Percentiles rank a stretch among this genome's conserved stretches.
These are phyloP conservation scores for Taxidea taxus DNA, from an alignment of 2,113 vertebrate genomes.

Conservation along the genomic window DNA sequence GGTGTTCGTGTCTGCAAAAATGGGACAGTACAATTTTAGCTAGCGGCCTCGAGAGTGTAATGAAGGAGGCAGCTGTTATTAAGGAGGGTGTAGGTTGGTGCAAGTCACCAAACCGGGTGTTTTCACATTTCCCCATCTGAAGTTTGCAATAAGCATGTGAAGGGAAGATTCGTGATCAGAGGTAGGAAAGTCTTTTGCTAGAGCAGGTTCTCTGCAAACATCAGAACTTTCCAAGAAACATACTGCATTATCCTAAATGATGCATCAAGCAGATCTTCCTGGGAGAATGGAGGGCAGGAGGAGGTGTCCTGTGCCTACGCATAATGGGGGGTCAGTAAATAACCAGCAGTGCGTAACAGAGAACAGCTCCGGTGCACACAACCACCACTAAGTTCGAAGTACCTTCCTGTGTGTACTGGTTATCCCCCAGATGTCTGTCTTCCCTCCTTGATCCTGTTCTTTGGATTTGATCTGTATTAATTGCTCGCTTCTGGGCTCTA, in stretches of 20 bases:
- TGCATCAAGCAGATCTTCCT: neutral
- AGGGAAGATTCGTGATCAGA: neutral
- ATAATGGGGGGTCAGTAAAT: neutral
- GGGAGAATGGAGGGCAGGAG: neutral
- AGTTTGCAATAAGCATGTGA: neutral
- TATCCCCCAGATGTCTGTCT: neutral
- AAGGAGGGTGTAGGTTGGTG: fast-evolving
- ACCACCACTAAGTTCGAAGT: neutral
- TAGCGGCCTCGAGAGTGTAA: neutral
- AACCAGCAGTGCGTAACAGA: neutral
- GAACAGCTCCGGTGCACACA: neutral
- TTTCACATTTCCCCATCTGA: neutral
- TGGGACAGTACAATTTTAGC: neutral
- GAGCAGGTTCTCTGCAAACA: neutral
- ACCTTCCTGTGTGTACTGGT: fast-evolving
- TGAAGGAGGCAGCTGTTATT: no score
- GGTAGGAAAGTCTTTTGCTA: neutral
- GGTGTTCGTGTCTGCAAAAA: neutral
- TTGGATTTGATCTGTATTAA: neutral
- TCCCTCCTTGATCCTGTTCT: neutral
- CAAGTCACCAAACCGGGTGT: neutral
- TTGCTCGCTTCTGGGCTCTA: neutral
- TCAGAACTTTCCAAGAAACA: neutral
- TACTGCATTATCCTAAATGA: neutral
- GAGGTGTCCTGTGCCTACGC: neutral